These are phyloP conservation scores for Cenopis cana DNA, from an alignment of 2,888 invertebrate genomes.

Conservation along the genomic window DNA sequence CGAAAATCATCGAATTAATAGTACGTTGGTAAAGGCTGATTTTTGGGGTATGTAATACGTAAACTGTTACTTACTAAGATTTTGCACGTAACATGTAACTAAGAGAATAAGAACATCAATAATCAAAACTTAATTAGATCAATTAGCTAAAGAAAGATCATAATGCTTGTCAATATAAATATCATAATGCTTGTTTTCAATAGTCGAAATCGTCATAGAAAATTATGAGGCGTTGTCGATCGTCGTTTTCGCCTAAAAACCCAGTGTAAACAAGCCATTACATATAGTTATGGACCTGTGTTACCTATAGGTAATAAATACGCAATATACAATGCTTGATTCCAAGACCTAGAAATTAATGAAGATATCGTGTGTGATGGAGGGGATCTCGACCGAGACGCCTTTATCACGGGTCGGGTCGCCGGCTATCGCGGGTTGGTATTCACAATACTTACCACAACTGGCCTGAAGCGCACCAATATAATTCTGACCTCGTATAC, in stretches of 20 bases:
- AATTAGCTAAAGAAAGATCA: neutral
- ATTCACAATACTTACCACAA: neutral
- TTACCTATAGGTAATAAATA: neutral
- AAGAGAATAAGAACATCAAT: too few relatives aligned
- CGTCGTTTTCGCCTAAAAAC: too few relatives aligned
- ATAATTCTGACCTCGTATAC: neutral
- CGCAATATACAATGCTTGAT: neutral
- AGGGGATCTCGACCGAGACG: slow-evolving; percentile 31
- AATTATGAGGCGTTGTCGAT: neutral
- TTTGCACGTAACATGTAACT: too few relatives aligned
- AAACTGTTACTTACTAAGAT: neutral
- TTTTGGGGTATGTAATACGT: neutral
- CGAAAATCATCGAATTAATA: too few relatives aligned
- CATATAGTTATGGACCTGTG: neutral
- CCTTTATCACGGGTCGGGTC: slow-evolving; percentile 44
- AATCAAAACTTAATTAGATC: neutral
- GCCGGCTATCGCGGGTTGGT: slow-evolving; percentile 40
- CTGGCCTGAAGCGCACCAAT: neutral
- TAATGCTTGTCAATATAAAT: neutral
- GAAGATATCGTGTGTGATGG: slow-evolving; percentile 13
- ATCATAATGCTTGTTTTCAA: neutral
- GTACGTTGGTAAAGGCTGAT: neutral
- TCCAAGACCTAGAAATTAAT: slow-evolving; percentile 10
- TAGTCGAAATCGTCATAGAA: neutral
- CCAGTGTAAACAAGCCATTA: neutral